Conservation (phyloP, 2,888 invertebrate genomes). For the Thecocarcelia acutangulata region DNA sequence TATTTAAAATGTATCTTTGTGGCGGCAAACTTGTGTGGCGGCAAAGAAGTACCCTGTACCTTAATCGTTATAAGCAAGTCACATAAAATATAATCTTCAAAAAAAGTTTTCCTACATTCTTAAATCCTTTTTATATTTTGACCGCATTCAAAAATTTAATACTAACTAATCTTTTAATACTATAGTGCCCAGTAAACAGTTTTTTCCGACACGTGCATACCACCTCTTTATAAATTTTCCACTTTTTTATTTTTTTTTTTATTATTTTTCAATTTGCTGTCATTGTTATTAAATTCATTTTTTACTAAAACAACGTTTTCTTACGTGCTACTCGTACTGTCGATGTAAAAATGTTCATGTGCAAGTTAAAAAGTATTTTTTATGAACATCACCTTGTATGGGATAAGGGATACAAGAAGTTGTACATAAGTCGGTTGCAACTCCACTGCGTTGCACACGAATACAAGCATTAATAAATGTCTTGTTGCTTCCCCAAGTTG, state of each 20-base stretch:
- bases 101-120: too few relatives aligned
- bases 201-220: slow-evolving; percentile 12
- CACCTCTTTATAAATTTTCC: slow-evolving; percentile 13
- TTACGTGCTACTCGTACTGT: slow-evolving; percentile 55
- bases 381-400: not conserved
- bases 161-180: too few relatives aligned
- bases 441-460: not conserved
- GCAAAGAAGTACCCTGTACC: too few relatives aligned
- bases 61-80: too few relatives aligned
- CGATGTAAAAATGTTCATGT: not conserved
- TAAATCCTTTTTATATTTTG: too few relatives aligned
- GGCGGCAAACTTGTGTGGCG: too few relatives aligned
- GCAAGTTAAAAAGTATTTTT: slow-evolving; percentile 31
- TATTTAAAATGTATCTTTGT: too few relatives aligned
- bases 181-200: not conserved
- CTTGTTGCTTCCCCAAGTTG: not conserved
- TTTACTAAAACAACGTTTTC: slow-evolving; percentile 59
- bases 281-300: slow-evolving; percentile 59
- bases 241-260: slow-evolving; percentile 34
- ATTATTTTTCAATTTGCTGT: slow-evolving; percentile 56
- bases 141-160: too few relatives aligned
- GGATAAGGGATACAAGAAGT: slow-evolving; percentile 15
- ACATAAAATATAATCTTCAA: too few relatives aligned
- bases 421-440: slow-evolving; percentile 5
- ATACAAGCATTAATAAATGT: not conserved